Base-by-base conservation (phyloP, 2,797 vertebrate genomes). In the Mycteria americana region DNA sequence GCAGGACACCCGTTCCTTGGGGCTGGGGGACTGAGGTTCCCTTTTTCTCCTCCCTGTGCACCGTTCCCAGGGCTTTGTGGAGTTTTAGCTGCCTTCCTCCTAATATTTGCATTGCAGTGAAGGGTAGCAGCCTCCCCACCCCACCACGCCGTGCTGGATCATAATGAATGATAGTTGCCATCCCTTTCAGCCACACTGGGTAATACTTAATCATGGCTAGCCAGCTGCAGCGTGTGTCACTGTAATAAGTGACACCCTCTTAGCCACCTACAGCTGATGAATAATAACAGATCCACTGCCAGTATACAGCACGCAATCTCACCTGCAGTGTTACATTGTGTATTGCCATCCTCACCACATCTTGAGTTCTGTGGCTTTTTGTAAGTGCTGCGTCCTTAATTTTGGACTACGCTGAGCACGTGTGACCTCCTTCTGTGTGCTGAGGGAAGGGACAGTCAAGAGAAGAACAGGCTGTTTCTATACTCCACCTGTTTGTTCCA, bases 151-250 rank as follows among this genome's bases (percentile, higher is more conserved):
- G 14, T 14, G 18, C 54, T 83, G 86, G 87, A 37, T 77, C 23
- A 0, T 53, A 68, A 85, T 46, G 92, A 94, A 83, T 82, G 93
- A 27, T 92, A 77, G 84, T 64, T 85, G 72, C 81, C 92, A 10
- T 83, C 68, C 46, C 37, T 87, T 89, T 88, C 57, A 69, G 0
- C 68, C 72, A 1, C 84, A 4, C 60, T 50, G 72, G 88, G 37
- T 73, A 75, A 43, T 70, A 90, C 70, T 95, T 85, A 93, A 91
- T 94, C 92, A 56, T 12, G 74, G 83, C 83, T 60, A 86, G 88
- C 69, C 83, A 63, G 73, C 83, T 97, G 92, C 69, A 85, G 73
- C 54, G 6, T 89, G 80, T 97, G 96, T 95, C 92, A 91, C 78
- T 70, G 64, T 83, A 91, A 62, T 60, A 85, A 89, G 88, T 82